Base-by-base conservation (phyloP, 2,113 vertebrate genomes). In the Heptranchias perlo region DNA sequence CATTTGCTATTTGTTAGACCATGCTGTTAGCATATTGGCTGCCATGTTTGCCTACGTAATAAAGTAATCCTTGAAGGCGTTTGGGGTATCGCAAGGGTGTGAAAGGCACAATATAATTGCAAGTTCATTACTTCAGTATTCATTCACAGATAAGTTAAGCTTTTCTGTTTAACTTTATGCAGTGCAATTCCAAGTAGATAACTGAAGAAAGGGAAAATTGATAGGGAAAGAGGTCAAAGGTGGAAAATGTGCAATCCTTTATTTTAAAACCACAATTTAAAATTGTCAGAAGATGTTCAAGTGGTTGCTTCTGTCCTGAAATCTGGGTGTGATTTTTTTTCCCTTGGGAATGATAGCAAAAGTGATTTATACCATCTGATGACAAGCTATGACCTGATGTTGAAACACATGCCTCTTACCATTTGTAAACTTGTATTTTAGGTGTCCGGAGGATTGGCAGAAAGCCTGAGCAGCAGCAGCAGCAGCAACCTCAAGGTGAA, bases 391-490 rank as follows among this genome's bases (percentile, higher is more conserved):
- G n/a, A 18, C n/a, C 21, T 3, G 11, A 16, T 82, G n/a, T 93
- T 62, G 10, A n/a, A 69, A 69, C 44, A 69, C 52, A 13, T 28
- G 21, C 3, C 21, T 8, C 11, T 95, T 31, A 52, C 25, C 44
- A 49, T 95, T 94, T 95, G 8, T 28, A 95, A 95, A 95, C 94
- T 96, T 39, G 93, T 97, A 96, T 98, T 98, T 58, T 97, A 98
- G 99, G 98, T 96, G 98, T 99, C 97, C 99, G 98, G 96, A 98
- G 98, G 96, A 98, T 99, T 98, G 98, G 98, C 97, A 98, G 99
- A 96, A 98, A 99, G 97, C 98, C 99, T 62, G 99, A 99, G 84
- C 95, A 96, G 65, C 98, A 97, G 97, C 98, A 99, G 84, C 95
- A 96, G 65, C 98, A 97, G 97, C 98, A 97, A 7, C 91, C 97